These are phyloP conservation scores for Euclidia mi DNA, from an alignment of 2,888 invertebrate genomes.

Conservation along the genomic window DNA sequence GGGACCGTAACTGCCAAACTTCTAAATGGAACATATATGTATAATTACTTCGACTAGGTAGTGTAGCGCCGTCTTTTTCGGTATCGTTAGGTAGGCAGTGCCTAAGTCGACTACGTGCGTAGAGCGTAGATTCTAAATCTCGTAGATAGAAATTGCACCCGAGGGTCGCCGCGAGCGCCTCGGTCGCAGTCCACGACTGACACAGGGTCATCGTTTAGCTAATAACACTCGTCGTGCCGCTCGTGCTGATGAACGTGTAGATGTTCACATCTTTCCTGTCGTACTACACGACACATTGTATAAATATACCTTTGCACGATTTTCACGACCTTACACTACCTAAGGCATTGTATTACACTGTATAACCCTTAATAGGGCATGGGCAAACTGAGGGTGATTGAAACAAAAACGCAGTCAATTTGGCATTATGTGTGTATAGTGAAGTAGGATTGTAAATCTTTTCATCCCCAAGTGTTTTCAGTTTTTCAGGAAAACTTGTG, in stretches of 20 bases:
- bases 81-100: constrained; percentile 76
- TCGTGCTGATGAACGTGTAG: constrained; percentile 47
- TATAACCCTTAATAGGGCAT: no score
- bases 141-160: constrained; percentile 85
- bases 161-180: constrained; percentile 73
- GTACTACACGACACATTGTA: background rate
- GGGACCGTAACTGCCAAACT: constrained; percentile 86
- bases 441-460: no score
- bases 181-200: constrained; percentile 85
- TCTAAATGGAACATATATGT: constrained; percentile 74
- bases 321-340: background rate
- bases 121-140: constrained; percentile 89
- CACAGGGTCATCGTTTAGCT: constrained; percentile 86
- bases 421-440: no score
- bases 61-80: constrained; percentile 75
- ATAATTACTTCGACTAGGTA: constrained; percentile 57
- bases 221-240: constrained; percentile 60
- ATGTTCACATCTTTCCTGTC: background rate
- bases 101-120: constrained; percentile 82
- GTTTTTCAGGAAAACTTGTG: no score
- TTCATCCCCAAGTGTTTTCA: no score
- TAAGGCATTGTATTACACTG: background rate
- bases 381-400: no score
- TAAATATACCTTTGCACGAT: constrained; percentile 1
- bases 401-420: no score